Evolutionary conservation across 2,888 invertebrate species (phyloP).

Genomic region (Ferdinandea cuprea): DNA sequence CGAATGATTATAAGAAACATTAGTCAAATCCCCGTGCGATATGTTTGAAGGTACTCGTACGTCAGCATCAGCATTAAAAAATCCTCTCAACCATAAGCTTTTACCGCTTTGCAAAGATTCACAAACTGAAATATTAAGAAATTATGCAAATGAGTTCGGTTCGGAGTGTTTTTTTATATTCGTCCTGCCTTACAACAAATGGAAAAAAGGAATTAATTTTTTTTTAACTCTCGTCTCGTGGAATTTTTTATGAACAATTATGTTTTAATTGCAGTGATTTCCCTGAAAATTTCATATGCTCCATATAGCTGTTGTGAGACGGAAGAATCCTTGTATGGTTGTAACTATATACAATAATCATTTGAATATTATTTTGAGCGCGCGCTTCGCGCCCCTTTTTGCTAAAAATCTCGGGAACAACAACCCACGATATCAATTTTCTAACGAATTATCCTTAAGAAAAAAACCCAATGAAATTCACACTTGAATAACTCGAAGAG

Average conservation of each 20-base stretch:
- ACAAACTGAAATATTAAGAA: constrained; percentile 82
- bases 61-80: constrained; percentile 68
- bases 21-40: constrained; percentile 70
- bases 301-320: constrained; percentile 57
- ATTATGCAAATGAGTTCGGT: constrained; percentile 82
- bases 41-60: constrained; percentile 23
- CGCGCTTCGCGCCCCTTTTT: constrained; percentile 39
- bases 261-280: constrained; percentile 82
- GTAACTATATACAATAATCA: constrained; percentile 46
- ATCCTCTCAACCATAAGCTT: constrained; percentile 72
- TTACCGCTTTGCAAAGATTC: constrained; percentile 53
- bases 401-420: constrained; percentile 22
- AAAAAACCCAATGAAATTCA: constrained; percentile 68
- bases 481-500: constrained; percentile 59
- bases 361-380: constrained; percentile 64
- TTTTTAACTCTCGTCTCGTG: constrained; percentile 32
- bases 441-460: constrained; percentile 71
- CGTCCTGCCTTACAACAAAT: constrained; percentile 48
- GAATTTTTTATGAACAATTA: constrained; percentile 79
- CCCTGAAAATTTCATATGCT: constrained; percentile 76
- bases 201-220: constrained; percentile 52
- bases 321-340: constrained; percentile 44
- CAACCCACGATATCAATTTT: constrained; percentile 72
- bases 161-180: constrained; percentile 72
- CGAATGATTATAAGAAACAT: constrained; percentile 73